A percentile compares a stretch with the other conserved stretches of the same genome.
phyloP scores from a whole-genome alignment of 2,888 invertebrate genomes.

The Lottia scabra region DNA sequence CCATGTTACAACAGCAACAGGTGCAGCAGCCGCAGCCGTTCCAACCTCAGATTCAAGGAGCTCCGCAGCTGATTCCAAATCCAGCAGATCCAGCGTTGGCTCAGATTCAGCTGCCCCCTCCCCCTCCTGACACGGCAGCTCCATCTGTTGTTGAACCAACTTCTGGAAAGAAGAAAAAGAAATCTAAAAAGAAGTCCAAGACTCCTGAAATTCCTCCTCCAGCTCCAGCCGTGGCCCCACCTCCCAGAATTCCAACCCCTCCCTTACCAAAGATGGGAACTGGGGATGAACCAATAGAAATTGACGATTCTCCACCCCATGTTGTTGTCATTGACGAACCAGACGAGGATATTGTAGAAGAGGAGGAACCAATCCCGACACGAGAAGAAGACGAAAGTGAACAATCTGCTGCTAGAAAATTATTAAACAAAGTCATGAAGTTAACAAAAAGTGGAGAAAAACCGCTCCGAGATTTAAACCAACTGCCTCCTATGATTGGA shows the following conservation, averaged over 20 bases:
- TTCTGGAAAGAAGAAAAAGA: background rate
- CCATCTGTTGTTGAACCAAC: background rate
- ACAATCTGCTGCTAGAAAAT: background rate
- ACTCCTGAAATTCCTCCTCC: background rate
- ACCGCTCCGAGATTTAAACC: background rate
- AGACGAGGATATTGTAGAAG: conserved; percentile 16
- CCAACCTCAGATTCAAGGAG: background rate
- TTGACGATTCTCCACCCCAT: background rate
- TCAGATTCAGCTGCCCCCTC: conserved; percentile 14
- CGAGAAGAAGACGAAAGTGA: background rate
- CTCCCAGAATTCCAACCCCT: background rate
- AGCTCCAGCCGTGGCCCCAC: background rate
- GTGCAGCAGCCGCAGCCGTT: too few species aligned
- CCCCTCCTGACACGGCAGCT: background rate
- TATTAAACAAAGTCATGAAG: background rate
- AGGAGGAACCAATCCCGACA: background rate
- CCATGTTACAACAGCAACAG: background rate
- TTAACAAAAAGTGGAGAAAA: background rate
- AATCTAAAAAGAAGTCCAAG: background rate
- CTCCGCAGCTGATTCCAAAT: background rate
- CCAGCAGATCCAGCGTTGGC: background rate
- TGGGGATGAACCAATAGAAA: background rate
- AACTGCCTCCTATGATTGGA: background rate
- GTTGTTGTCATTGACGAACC: conserved; percentile 7
- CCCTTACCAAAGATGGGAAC: background rate